Conservation (phyloP, 2,113 vertebrate genomes). For the Coptodon bakossiorum region DNA sequence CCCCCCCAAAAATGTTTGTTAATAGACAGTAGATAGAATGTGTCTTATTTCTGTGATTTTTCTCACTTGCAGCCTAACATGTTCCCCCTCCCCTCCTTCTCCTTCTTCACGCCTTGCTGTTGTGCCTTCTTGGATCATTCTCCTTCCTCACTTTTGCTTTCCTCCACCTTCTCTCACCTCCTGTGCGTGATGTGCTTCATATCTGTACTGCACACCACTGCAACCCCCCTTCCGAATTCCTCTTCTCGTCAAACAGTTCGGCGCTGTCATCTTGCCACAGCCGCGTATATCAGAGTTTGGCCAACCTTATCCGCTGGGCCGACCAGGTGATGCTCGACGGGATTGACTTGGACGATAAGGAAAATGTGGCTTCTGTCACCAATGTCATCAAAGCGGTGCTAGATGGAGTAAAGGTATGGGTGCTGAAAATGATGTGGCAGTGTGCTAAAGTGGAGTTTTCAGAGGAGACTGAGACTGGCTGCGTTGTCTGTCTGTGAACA, state of each 20-base stretch:
- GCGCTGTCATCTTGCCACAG: conserved; percentile 94
- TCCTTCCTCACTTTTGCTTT: not conserved
- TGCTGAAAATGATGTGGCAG: not conserved
- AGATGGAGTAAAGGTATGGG: conserved; percentile 92
- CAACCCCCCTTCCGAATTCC: not conserved
- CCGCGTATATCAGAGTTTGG: conserved; percentile 94
- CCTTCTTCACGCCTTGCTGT: not conserved
- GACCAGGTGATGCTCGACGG: conserved; percentile 98
- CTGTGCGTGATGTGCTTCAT: not conserved
- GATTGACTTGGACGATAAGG: conserved; percentile 91
- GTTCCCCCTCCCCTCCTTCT: not conserved
- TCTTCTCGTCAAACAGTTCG: conserved; percentile 67
- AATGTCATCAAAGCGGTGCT: conserved; percentile 95
- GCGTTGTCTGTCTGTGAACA: conserved; percentile 37
- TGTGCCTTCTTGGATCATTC: not conserved
- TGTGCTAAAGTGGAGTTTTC: not conserved
- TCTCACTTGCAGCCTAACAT: not conserved
- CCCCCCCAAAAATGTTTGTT: not conserved
- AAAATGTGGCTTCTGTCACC: conserved; percentile 86
- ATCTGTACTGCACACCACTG: not conserved
- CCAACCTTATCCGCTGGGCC: conserved; percentile 96
- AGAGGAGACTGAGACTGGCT: not conserved
- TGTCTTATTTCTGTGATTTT: not conserved
- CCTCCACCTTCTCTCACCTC: not conserved
- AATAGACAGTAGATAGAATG: not conserved